phyloP scores from a whole-genome alignment of 1,140 invertebrate species.

The Lerema accius region DNA sequence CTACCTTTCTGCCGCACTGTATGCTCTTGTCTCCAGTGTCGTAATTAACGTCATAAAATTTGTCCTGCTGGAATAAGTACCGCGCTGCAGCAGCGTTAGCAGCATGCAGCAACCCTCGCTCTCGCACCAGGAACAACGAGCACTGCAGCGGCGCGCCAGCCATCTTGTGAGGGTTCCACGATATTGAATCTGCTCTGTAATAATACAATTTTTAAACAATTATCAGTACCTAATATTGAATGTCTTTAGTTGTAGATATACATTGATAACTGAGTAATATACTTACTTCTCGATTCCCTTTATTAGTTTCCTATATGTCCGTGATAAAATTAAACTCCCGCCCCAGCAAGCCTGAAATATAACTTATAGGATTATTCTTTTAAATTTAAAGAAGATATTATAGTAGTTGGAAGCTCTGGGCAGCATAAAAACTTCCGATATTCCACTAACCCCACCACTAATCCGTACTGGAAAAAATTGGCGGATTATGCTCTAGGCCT shows the following conservation, averaged over 20 bases:
- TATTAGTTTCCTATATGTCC: constrained; percentile 85
- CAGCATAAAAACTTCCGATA: no score
- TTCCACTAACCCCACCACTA: no score
- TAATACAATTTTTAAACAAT: neutral
- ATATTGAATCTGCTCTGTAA: constrained; percentile 87
- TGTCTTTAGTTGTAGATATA: no score
- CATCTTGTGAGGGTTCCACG: constrained; percentile 98
- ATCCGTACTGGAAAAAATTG: no score
- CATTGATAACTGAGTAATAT: neutral
- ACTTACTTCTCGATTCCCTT: constrained; percentile 88
- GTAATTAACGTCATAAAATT: constrained; percentile 95
- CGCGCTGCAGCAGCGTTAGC: constrained; percentile 91
- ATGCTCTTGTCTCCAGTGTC: constrained; percentile 97
- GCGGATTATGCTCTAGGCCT: no score
- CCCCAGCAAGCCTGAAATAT: constrained; percentile 90
- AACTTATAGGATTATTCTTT: constrained; percentile 38
- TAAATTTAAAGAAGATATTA: no score
- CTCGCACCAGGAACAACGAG: constrained; percentile 89
- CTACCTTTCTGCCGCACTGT: constrained; percentile 95
- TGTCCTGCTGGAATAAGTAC: constrained; percentile 96
- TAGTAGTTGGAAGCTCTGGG: no score
- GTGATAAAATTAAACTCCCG: constrained; percentile 89
- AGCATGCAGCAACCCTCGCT: constrained; percentile 86
- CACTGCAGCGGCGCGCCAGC: constrained; percentile 95
- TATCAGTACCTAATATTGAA: no score